Percentiles rank a stretch among this genome's conserved stretches.
phyloP scores from a whole-genome alignment of 2,113 vertebrate species.

The Cephalopterus ornatus region DNA sequence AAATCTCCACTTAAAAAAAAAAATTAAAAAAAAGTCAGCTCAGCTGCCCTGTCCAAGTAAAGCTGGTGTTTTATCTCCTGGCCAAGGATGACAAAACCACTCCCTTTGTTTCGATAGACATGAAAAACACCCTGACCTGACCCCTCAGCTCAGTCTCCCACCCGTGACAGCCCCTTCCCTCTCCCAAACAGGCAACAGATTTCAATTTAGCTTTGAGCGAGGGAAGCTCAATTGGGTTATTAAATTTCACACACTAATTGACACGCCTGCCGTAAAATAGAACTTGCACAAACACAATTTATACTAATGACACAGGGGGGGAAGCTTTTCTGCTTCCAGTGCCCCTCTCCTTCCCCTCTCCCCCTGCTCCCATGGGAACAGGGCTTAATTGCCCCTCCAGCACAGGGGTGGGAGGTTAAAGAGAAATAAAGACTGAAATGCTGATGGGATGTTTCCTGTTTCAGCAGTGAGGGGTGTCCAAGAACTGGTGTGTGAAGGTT shows the following conservation, averaged over 20 bases:
- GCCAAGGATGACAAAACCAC: background rate
- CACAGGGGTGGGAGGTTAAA: slow-evolving; percentile 39
- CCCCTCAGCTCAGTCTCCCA: background rate
- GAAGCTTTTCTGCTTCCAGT: slow-evolving; percentile 25
- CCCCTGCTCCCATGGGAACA: background rate
- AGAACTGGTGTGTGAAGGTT: background rate
- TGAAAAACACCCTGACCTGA: background rate
- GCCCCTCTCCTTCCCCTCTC: background rate
- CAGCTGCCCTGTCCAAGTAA: background rate
- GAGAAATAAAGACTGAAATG: slow-evolving; percentile 14
- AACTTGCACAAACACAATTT: slow-evolving; percentile 70
- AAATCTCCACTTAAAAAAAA: background rate
- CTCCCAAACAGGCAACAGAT: slow-evolving; percentile 49
- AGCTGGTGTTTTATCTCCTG: background rate
- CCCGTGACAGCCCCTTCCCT: background rate
- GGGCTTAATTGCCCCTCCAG: slow-evolving; percentile 8
- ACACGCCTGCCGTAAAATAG: slow-evolving; percentile 53
- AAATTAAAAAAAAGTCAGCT: background rate
- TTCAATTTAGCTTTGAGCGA: slow-evolving; percentile 61
- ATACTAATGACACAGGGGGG: slow-evolving; percentile 51
- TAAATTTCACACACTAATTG: slow-evolving; percentile 75
- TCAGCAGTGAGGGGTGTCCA: background rate
- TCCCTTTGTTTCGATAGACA: background rate
- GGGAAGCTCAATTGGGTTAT: slow-evolving; percentile 64
- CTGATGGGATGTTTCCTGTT: slow-evolving; percentile 47